Evolutionary conservation across 2,113 vertebrate species (phyloP), one percentile per base, ranked within the genome.

Genomic region (Anoplopoma fimbria): DNA sequence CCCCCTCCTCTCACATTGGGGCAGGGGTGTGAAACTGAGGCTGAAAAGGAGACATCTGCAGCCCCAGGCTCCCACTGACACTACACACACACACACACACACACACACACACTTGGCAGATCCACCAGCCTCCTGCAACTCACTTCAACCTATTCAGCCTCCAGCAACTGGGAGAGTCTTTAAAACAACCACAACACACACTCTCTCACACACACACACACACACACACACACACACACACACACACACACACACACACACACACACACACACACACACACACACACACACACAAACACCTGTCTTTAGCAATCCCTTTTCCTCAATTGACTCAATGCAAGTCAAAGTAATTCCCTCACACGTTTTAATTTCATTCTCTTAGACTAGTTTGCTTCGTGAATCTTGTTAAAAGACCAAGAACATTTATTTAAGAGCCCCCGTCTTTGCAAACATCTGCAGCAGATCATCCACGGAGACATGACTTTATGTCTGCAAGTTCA

Each of bases 21-120:
- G 61, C 31, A 49, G 55, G 79, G 77, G 63, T 64, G 74, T 53
- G 89, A 94, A 90, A 91, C 83, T 90, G 84, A 71, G 88, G 93
- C 95, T 94, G 89, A 94, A 93, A 93, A 90, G 21, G 2, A 89
- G 87, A 12, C 87, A 95, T 94, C 91, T 95, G 94, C 92, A 94
- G 92, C 92, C 88, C 91, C 80, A 85, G 70, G 85, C 91, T 86
- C 70, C 68, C 65, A 61, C 69, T 73, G 81, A 83, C 77, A 88
- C 75, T 23, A n/a, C n/a, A n/a, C n/a, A n/a, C 49, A 9, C 23
- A 0, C 31, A n/a, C 31, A 34, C 36, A 49, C 27, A 45, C 61
- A 38, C 61, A 31, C 64, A 45, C 65, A 47, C 45, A 51, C 71
- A 62, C 62, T 75, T 75, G 72, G 65, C 69, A 78, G 27, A 67